phyloP scores from a whole-genome alignment of 2,113 vertebrate species.

The Zonotrichia leucophrys region DNA sequence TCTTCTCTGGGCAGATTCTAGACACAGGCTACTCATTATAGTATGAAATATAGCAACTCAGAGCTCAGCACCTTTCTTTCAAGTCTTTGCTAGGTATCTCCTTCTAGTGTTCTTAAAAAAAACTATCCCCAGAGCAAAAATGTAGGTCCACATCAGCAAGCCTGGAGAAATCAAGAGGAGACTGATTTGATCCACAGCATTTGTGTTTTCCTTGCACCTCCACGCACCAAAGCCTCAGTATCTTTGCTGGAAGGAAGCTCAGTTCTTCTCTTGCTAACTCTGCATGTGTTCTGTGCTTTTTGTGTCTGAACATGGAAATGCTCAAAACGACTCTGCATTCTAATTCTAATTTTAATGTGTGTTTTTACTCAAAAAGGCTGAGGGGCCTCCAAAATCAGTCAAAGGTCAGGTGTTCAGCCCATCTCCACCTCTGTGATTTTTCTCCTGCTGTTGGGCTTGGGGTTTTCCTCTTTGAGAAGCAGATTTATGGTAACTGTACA shows the following conservation, averaged over 20 bases:
- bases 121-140: background rate
- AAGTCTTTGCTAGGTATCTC: background rate
- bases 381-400: background rate
- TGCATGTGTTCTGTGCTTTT: background rate
- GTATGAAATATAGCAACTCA: background rate
- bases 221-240: background rate
- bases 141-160: background rate
- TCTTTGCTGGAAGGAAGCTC: background rate
- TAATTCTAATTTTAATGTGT: background rate
- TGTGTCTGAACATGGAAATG: background rate
- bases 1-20: background rate
- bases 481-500: background rate
- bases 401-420: background rate
- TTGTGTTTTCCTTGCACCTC: background rate
- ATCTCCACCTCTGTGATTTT: background rate
- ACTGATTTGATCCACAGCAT: background rate
- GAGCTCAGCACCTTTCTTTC: background rate
- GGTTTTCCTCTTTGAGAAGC: background rate
- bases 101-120: background rate
- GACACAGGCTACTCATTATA: background rate
- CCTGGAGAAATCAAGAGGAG: background rate
- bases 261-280: background rate
- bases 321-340: background rate
- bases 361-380: background rate
- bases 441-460: background rate